phyloP scores from a whole-genome alignment of 2,113 vertebrate species.

The Chlorocebus sabaeus region DNA sequence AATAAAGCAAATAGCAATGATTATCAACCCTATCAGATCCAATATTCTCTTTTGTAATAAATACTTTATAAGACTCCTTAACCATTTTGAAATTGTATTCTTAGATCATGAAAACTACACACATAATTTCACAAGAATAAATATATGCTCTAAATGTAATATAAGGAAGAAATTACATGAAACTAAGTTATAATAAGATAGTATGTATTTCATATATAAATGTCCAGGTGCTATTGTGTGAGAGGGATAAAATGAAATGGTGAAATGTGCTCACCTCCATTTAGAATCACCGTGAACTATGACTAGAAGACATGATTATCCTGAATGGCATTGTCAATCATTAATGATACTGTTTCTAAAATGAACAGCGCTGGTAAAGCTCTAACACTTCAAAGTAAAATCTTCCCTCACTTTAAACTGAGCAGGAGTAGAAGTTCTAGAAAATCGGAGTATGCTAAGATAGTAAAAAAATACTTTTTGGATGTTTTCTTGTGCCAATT shows the following conservation, averaged over 20 bases:
- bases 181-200: background rate
- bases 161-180: background rate
- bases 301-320: background rate
- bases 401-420: background rate
- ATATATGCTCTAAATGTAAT: background rate
- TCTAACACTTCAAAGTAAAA: background rate
- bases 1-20: background rate
- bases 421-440: background rate
- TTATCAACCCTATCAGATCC: background rate
- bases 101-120: background rate
- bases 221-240: fast-evolving
- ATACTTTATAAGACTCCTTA: background rate
- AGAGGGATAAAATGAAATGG: background rate
- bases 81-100: background rate
- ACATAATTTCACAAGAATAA: background rate
- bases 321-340: too few relatives aligned
- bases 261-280: background rate
- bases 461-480: background rate
- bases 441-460: background rate
- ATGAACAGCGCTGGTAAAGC: background rate
- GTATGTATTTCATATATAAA: background rate
- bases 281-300: background rate
- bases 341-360: background rate
- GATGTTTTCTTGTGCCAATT: background rate
- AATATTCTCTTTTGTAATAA: background rate